Base-by-base conservation (phyloP, 2,888 invertebrate genomes). In the Zootermopsis nevadensis region DNA sequence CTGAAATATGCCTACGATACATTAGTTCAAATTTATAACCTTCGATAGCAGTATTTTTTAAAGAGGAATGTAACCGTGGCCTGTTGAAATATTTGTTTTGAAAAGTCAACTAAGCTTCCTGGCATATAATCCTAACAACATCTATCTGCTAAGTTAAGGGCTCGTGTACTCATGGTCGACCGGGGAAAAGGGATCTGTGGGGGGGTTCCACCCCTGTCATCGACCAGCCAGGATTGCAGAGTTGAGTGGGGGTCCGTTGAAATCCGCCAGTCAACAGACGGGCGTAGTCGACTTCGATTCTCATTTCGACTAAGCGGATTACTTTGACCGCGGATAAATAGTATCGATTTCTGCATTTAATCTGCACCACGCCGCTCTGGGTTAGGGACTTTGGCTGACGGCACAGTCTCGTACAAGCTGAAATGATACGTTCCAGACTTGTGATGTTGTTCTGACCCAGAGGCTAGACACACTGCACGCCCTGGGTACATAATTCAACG, bases 261-360 rank as follows among this genome's bases (percentile, higher is more conserved):
- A 81, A 81, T 81, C 81, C 81, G 69, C 81, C 81, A 81, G 81
- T 81, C 81, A 81, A 81, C 81, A 81, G 69, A 81, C 81, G 15
- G 81, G 81, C 81, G 72, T 81, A 81, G 69, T 81, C 81, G 69
- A 81, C 69, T 72, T 72, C 79, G 83, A 74, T 82, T 84, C 84
- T 84, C 84, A 82, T 84, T 82, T 82, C 82, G 76, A 38, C 80
- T 84, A 84, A 84, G 84, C 82, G 84, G 84, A 82, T 84, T 84
- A 84, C 77, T 66, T 48, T 84, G 84, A 81, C 84, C 84, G 81
- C 77, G 77, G 84, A 82, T 84, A 84, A 84, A 84, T 84, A 84
- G 84, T 84, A 84, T 84, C 84, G 84, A 84, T 80, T 84, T 74
- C 82, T 77, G 67, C 66, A 80, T 82, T 84, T 83, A 84, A 84